Evolutionary conservation across 2,797 vertebrate species (phyloP).

Genomic region (Trachops cirrhosus): DNA sequence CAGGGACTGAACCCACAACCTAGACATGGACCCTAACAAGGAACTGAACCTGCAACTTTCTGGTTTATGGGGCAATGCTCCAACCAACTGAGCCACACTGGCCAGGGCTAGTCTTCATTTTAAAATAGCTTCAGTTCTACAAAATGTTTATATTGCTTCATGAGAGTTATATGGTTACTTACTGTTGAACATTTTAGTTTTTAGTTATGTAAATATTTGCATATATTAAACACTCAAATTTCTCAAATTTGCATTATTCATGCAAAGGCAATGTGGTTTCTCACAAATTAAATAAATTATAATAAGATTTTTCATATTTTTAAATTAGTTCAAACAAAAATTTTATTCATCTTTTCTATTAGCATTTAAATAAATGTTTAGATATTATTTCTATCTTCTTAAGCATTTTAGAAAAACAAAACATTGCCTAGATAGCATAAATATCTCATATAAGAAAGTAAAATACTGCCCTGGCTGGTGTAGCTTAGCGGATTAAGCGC

Average conservation of each 20-base stretch:
- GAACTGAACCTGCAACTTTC: neutral
- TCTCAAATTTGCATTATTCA: conserved; percentile 61
- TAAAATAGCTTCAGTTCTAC: neutral
- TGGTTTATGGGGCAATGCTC: neutral
- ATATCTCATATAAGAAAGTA: conserved; percentile 6
- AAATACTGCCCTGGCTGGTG: too few relatives aligned
- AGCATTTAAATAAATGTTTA: conserved; percentile 38
- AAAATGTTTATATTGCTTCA: conserved; percentile 42
- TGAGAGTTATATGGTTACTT: conserved; percentile 4
- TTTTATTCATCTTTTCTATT: conserved; percentile 44
- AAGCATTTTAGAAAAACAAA: conserved; percentile 60
- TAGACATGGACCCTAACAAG: neutral
- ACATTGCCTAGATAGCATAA: neutral
- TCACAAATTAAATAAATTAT: conserved; percentile 45
- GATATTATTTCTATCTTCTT: conserved; percentile 26
- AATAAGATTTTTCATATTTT: conserved; percentile 47
- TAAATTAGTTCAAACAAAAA: conserved; percentile 47
- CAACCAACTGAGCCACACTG: neutral
- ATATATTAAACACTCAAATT: conserved; percentile 40
- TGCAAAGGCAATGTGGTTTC: conserved; percentile 25
- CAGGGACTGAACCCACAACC: neutral
- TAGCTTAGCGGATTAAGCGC: too few relatives aligned
- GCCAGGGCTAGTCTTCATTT: neutral
- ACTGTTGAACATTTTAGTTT: conserved; percentile 44
- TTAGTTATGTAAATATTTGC: conserved; percentile 49